Conservation (phyloP, 2,113 vertebrate genomes). For the Psammodynastes pulverulentus region DNA sequence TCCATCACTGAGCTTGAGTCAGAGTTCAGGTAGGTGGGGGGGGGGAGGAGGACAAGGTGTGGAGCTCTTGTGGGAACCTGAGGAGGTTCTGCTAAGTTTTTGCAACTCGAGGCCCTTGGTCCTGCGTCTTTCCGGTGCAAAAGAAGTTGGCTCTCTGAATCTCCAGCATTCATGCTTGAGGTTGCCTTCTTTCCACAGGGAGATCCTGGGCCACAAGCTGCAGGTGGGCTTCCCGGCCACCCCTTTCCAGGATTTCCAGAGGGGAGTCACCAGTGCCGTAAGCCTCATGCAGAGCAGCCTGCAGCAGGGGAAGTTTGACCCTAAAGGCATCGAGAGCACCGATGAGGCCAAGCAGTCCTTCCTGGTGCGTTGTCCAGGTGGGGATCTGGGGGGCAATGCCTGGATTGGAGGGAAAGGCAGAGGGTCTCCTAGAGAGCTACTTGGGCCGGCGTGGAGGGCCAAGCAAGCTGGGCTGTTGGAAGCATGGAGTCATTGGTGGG, state of each 20-base stretch:
- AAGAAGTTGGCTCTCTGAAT: neutral
- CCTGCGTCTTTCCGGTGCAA: neutral
- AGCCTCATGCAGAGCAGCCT: slow-evolving; percentile 97
- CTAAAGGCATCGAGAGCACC: slow-evolving; percentile 91
- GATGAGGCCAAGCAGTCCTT: slow-evolving; percentile 93
- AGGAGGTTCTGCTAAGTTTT: neutral
- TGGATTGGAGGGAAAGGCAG: neutral
- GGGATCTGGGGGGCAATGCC: neutral
- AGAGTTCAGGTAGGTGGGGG: slow-evolving; percentile 84
- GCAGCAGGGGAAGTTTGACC: slow-evolving; percentile 96
- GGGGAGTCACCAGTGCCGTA: slow-evolving; percentile 95
- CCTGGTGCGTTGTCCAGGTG: slow-evolving; percentile 74
- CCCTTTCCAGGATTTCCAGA: slow-evolving; percentile 94
- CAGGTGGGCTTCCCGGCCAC: slow-evolving; percentile 93
- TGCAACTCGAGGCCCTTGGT: neutral
- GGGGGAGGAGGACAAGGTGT: neutral
- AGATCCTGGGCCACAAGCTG: slow-evolving; percentile 89
- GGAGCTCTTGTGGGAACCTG: neutral
- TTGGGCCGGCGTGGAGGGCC: neutral
- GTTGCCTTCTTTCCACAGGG: slow-evolving; percentile 65
- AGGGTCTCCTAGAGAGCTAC: neutral
- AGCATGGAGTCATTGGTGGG: neutral
- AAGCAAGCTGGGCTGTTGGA: neutral
- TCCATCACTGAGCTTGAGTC: slow-evolving; percentile 90
- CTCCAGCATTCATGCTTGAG: neutral